Base-by-base conservation (phyloP, 2,113 vertebrate species). In the Dicerorhinus sumatrensis region DNA sequence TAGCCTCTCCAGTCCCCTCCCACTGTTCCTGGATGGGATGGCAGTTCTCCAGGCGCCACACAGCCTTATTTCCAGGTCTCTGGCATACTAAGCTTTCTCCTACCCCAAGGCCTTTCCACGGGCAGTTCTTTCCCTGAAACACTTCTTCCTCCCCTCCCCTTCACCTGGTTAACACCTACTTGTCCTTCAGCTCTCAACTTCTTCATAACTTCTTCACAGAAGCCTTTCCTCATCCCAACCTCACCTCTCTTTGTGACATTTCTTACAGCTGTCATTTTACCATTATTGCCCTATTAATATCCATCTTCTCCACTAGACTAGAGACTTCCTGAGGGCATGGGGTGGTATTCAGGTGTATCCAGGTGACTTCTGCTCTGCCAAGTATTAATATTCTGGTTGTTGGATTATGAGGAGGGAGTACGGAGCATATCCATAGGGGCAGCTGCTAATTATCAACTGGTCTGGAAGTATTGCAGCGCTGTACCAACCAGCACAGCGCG, bases 141-240 rank as follows among this genome's bases (percentile, higher is more conserved):
- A 12, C 18, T 31, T 62, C 33, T 39, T 8, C 18, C 58, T 48
- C 7, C 0, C 5, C 0, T 1, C 2, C 29, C 76, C 58, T n/a
- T 67, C 14, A 3, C 85, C 80, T 54, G n/a, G 0, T 10, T 36
- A 67, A 42, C 1, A 1, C 56, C 63, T 69, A 9, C 33, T 7
- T 60, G 67, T 89, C 76, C 89, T 70, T 48, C 29, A 18, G 82
- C 60, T 62, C 10, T 80, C 70, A 25, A 1, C 1, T 16, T 65
- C 87, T 86, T 54, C 56, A 36, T 12, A 39, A 7, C 67, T 27
- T 88, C 89, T 62, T 76, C 69, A 60, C 21, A 12, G 81, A 84
- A 54, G 81, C 33, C 67, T 14, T 12, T 67, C 46, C 54, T 63
- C 80, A 54, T 7, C 85, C 36, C 42, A 58, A 1, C 17, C n/a